Conservation (phyloP, 2,888 invertebrate species). For the Eremobia ochroleuca region DNA sequence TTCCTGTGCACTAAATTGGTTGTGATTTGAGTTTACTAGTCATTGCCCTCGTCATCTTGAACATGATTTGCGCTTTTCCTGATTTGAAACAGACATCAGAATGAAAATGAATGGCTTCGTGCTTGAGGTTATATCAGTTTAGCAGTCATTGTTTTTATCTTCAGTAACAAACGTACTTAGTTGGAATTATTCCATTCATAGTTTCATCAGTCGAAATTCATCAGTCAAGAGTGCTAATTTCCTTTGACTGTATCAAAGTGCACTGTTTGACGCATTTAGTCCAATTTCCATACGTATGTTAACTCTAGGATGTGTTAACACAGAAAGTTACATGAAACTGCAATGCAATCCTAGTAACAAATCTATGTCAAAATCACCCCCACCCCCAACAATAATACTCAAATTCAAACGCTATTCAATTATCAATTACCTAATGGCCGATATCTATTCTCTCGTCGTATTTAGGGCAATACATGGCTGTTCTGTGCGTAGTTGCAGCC, state of each 20-base stretch:
- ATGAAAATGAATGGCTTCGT: neutral
- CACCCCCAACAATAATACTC: constrained; percentile 34
- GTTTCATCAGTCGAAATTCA: constrained; percentile 17
- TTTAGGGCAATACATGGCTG: constrained; percentile 81
- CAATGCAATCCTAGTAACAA: constrained; percentile 15
- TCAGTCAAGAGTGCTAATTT: neutral
- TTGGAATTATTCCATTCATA: constrained; percentile 18
- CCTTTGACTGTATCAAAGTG: neutral
- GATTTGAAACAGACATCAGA: neutral
- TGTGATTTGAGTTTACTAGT: neutral
- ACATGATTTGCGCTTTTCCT: neutral
- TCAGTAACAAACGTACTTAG: neutral
- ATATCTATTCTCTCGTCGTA: constrained; percentile 82
- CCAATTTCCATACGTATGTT: neutral
- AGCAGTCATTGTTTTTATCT: neutral
- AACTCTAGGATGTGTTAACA: neutral
- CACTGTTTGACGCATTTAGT: neutral
- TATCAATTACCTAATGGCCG: constrained; percentile 63
- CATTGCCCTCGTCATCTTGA: neutral
- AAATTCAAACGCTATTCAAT: constrained; percentile 69
- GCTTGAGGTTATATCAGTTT: constrained; percentile 1
- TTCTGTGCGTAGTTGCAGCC: constrained; percentile 84
- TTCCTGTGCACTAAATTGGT: neutral
- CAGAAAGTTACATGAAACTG: constrained; percentile 15
- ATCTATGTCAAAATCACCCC: constrained; percentile 45